Conservation (phyloP, 2,797 vertebrate genomes). For the Pseudochaenichthys georgianus region DNA sequence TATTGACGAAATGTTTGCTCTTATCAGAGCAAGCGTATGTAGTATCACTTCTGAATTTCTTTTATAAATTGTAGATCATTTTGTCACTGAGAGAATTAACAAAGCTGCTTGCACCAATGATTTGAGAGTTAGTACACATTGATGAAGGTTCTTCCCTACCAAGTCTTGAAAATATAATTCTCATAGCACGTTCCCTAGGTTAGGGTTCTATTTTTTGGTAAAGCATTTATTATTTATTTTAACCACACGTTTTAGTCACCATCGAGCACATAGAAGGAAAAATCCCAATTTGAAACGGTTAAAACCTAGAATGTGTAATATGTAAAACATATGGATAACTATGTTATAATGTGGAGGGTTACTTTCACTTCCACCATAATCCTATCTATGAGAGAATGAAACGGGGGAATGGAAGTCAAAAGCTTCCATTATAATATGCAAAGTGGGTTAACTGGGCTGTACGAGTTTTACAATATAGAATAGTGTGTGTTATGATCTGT, state of each 20-base stretch:
- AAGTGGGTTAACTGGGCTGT: constrained; percentile 7
- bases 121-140: not conserved
- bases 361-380: constrained; percentile 21
- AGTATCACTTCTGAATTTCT: constrained; percentile 13
- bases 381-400: not conserved
- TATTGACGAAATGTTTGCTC: constrained; percentile 6
- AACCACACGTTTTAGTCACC: not conserved
- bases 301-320: not conserved
- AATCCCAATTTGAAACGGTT: not conserved
- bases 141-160: constrained; percentile 1
- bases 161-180: constrained; percentile 1
- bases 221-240: not conserved
- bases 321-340: not conserved
- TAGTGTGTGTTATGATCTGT: constrained; percentile 41
- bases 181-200: not conserved
- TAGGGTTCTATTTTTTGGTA: too few species aligned
- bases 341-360: constrained; percentile 8
- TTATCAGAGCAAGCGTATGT: not conserved
- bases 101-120: constrained; percentile 1
- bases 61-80: constrained; percentile 8
- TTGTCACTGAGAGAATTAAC: constrained; percentile 3
- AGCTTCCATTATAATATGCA: constrained; percentile 23
- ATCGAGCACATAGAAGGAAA: not conserved
- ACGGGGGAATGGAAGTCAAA: constrained; percentile 11
- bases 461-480: not conserved